These are phyloP conservation scores for Drosophila prosaltans DNA, from an alignment of 1,140 invertebrate species.

Conservation along the genomic window DNA sequence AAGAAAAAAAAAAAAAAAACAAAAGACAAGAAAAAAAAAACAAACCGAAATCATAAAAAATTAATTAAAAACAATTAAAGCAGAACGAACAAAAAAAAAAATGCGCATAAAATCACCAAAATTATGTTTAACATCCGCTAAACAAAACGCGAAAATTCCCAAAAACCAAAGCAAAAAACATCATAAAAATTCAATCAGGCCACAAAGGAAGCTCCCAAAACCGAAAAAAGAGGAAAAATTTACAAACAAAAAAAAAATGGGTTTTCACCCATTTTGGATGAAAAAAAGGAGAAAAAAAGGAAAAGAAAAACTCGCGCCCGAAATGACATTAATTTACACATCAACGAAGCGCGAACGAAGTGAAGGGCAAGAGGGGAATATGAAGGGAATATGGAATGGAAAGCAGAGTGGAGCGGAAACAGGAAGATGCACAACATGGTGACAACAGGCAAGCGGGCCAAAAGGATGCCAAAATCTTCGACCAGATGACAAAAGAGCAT, in stretches of 20 bases:
- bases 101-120: slow-evolving; percentile 78
- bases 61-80: slow-evolving; percentile 79
- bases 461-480: slow-evolving; percentile 27
- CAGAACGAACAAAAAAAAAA: slow-evolving; percentile 54
- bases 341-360: slow-evolving; percentile 67
- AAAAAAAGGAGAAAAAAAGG: slow-evolving; percentile 1
- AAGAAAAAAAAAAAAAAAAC: slow-evolving; percentile 57
- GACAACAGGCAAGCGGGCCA: slow-evolving; percentile 46
- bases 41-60: slow-evolving; percentile 61
- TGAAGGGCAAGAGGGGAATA: slow-evolving; percentile 1
- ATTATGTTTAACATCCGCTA: slow-evolving; percentile 69
- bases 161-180: slow-evolving; percentile 40
- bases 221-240: slow-evolving; percentile 23
- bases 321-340: slow-evolving; percentile 82
- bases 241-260: no score
- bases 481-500: slow-evolving; percentile 66
- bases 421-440: slow-evolving; percentile 59
- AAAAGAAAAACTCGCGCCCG: slow-evolving; percentile 55
- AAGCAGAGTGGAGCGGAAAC: slow-evolving; percentile 44
- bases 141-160: slow-evolving; percentile 8
- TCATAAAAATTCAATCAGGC: slow-evolving; percentile 79
- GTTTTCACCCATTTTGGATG: background rate
- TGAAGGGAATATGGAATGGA: background rate
- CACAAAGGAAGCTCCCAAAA: slow-evolving; percentile 53
- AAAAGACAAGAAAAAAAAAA: slow-evolving; percentile 53